Evolutionary conservation across 2,113 vertebrate genomes (phyloP).

Genomic region (Epinephelus moara): DNA sequence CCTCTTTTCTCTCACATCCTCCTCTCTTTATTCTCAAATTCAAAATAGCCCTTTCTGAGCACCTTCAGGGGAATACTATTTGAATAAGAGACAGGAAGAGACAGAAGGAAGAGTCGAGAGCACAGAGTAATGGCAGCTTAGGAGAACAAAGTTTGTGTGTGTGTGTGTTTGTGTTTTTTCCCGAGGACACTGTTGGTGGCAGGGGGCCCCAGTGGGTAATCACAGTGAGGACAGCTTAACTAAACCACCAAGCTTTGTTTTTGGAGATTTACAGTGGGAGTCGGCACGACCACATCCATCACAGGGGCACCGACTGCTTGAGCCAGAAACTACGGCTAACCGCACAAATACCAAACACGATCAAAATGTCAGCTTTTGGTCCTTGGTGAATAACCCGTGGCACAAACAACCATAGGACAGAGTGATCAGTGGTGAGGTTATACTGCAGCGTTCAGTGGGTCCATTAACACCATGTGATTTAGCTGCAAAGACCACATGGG

Average conservation of each 20-base stretch:
- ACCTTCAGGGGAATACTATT: constrained; percentile 2
- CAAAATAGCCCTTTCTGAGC: neutral
- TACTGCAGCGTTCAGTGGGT: constrained; percentile 2
- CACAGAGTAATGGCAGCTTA: constrained; percentile 20
- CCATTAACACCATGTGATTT: neutral
- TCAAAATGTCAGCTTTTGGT: constrained; percentile 42
- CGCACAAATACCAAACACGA: constrained; percentile 27
- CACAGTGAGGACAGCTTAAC: constrained; percentile 26
- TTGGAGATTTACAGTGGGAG: constrained; percentile 58
- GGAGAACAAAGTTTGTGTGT: constrained; percentile 32
- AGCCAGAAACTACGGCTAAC: constrained; percentile 28
- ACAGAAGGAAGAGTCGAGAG: constrained; percentile 25
- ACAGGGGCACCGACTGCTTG: constrained; percentile 8
- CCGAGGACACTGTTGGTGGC: constrained; percentile 5
- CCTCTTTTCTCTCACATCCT: constrained; percentile 46
- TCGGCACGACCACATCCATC: constrained; percentile 44
- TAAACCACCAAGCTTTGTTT: constrained; percentile 61
- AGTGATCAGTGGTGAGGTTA: neutral
- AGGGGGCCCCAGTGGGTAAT: neutral
- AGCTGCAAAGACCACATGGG: neutral
- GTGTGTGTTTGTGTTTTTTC: constrained; percentile 1
- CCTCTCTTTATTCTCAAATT: constrained; percentile 8
- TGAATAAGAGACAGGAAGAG: constrained; percentile 12
- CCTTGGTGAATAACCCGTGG: constrained; percentile 6
- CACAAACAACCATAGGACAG: constrained; percentile 1